Percentiles rank a stretch among this genome's conserved stretches.
These are phyloP conservation scores for Dicyrtoma fusca DNA, from an alignment of 2,888 invertebrate genomes.

Conservation along the genomic window DNA sequence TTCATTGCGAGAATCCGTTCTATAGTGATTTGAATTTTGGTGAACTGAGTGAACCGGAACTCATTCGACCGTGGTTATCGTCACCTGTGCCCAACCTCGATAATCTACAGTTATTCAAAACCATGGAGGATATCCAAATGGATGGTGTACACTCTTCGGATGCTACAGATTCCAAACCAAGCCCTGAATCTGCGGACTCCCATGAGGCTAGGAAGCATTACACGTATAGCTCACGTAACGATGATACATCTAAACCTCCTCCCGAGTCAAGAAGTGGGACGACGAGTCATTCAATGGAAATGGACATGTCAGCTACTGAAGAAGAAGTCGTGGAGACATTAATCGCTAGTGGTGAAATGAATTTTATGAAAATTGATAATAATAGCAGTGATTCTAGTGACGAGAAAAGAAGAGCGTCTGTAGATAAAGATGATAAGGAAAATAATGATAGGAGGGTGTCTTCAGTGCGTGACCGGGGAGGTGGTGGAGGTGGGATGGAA, in stretches of 20 bases:
- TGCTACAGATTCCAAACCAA: constrained; percentile 19
- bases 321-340: constrained; percentile 43
- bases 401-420: constrained; percentile 50
- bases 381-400: constrained; percentile 18
- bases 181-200: constrained; percentile 9
- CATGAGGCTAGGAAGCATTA: too few relatives aligned
- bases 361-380: constrained; percentile 22
- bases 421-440: constrained; percentile 54
- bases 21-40: constrained; percentile 4
- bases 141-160: constrained; percentile 9
- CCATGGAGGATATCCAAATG: constrained; percentile 1
- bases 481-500: constrained; percentile 39
- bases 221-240: not conserved
- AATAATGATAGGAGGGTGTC: constrained; percentile 48
- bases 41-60: constrained; percentile 8
- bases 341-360: constrained; percentile 50
- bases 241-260: constrained; percentile 23
- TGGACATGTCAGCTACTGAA: constrained; percentile 22
- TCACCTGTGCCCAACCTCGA: not conserved
- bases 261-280: constrained; percentile 11
- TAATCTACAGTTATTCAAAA: not conserved
- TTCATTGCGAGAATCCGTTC: constrained; percentile 35
- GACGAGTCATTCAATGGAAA: not conserved
- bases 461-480: constrained; percentile 37
- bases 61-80: constrained; percentile 27